phyloP scores from a whole-genome alignment of 2,888 invertebrate species.

The Callinectes sapidus region DNA sequence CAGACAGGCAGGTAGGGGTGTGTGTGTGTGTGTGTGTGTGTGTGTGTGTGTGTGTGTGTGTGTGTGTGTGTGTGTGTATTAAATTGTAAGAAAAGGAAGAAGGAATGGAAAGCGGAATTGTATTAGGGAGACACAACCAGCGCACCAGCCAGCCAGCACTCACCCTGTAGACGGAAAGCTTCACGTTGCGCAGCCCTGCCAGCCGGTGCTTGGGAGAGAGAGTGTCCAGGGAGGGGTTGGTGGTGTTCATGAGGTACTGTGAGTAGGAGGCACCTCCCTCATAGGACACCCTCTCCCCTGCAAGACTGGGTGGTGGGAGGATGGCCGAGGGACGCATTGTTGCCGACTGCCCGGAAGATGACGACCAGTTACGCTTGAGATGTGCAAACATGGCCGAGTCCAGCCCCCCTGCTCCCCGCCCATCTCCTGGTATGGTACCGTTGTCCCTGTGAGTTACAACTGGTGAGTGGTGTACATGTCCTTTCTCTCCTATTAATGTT shows the following conservation, averaged over 20 bases:
- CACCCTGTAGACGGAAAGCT: conserved; percentile 67
- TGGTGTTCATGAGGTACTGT: conserved; percentile 66
- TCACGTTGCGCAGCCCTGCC: conserved; percentile 65
- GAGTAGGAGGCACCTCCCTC: conserved; percentile 61
- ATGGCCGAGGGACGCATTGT: conserved; percentile 53
- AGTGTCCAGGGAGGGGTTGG: conserved; percentile 50
- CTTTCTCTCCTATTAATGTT: background rate
- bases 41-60: no score
- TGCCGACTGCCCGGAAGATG: conserved; percentile 44
- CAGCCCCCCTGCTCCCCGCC: conserved; percentile 83
- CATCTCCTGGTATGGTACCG: conserved; percentile 80
- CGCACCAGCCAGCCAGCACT: background rate
- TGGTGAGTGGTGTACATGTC: background rate
- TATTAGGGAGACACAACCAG: no score
- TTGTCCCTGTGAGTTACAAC: conserved; percentile 58
- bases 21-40: no score
- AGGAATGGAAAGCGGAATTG: no score
- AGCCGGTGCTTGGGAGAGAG: conserved; percentile 56
- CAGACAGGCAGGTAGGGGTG: background rate
- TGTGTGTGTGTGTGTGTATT: no score
- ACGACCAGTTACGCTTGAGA: conserved; percentile 74
- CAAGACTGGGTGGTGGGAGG: conserved; percentile 45
- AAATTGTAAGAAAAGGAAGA: no score
- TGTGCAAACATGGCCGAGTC: conserved; percentile 83
- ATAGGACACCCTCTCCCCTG: conserved; percentile 45